Evolutionary conservation across 2,113 vertebrate genomes (phyloP).

Genomic region (Salvelinus namaycush): DNA sequence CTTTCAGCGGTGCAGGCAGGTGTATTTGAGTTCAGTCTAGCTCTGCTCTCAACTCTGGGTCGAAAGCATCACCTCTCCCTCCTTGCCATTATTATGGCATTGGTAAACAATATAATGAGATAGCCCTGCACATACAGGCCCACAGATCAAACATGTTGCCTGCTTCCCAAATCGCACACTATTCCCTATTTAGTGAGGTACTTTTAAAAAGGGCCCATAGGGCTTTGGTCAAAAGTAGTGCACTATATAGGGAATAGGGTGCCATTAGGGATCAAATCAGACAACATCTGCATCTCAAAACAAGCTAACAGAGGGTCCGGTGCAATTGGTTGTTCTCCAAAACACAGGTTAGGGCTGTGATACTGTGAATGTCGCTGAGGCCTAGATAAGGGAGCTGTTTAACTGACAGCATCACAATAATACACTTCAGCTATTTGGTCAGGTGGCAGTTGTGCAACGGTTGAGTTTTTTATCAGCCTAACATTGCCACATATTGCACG

Average conservation of each 20-base stretch:
- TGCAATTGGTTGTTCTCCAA: conserved; percentile 8
- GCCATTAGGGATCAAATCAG: too few relatives aligned
- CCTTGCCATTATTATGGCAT: conserved; percentile 44
- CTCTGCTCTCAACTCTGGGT: conserved; percentile 40
- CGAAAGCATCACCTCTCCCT: conserved; percentile 53
- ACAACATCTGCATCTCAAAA: conserved; percentile 8
- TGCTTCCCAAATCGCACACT: not conserved
- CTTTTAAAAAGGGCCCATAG: too few relatives aligned
- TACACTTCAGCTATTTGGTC: conserved; percentile 51
- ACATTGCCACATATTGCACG: conserved; percentile 16
- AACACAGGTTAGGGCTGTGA: conserved; percentile 12
- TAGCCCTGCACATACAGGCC: conserved; percentile 31
- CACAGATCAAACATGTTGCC: conserved; percentile 56
- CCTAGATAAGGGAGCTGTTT: not conserved
- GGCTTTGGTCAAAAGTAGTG: too few relatives aligned
- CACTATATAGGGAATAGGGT: too few relatives aligned
- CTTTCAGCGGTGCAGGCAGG: conserved; percentile 50
- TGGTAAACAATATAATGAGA: conserved; percentile 53
- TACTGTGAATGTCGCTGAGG: not conserved
- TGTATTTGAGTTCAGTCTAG: conserved; percentile 68
- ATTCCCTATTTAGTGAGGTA: too few relatives aligned
- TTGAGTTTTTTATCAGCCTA: conserved; percentile 28
- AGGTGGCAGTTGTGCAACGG: conserved; percentile 57
- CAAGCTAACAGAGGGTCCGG: conserved; percentile 34
- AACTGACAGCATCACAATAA: not conserved